These are phyloP conservation scores for Macropus fuliginosus DNA, from an alignment of 2,797 vertebrate species.

Conservation along the genomic window DNA sequence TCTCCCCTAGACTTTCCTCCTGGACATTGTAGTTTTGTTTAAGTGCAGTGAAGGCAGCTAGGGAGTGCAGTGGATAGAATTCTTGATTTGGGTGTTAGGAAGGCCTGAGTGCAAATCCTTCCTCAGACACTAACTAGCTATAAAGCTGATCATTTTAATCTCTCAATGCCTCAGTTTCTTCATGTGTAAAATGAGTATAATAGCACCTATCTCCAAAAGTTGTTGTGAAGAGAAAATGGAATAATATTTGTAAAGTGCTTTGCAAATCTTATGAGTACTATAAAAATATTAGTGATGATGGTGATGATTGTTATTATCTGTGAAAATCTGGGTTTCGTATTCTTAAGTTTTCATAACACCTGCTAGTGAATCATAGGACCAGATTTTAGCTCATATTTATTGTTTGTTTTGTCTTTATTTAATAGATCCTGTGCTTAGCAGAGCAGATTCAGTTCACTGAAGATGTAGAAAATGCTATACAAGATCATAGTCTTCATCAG, in stretches of 20 bases:
- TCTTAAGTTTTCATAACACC: constrained; percentile 36
- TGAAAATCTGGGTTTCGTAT: not conserved
- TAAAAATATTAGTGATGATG: not conserved
- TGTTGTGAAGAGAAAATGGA: not conserved
- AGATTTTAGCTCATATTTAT: not conserved
- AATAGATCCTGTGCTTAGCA: constrained; percentile 94
- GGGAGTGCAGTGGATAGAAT: not conserved
- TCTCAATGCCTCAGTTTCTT: not conserved
- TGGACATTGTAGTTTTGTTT: not conserved
- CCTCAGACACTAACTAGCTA: not conserved
- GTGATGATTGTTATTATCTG: not conserved
- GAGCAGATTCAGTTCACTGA: constrained; percentile 99
- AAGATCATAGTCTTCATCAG: constrained; percentile 90
- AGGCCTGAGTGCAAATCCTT: not conserved
- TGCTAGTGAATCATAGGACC: constrained; percentile 23
- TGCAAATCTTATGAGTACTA: not conserved
- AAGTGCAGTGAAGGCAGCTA: not conserved
- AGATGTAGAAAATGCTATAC: constrained; percentile 93
- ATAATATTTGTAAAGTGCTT: not conserved
- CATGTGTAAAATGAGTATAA: not conserved
- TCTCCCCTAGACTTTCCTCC: not conserved
- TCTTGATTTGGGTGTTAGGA: not conserved
- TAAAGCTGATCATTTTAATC: not conserved
- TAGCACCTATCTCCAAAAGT: not conserved
- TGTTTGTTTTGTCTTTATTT: constrained; percentile 67